phyloP scores from a whole-genome alignment of 2,797 vertebrate species.

The Mico argentatus region DNA sequence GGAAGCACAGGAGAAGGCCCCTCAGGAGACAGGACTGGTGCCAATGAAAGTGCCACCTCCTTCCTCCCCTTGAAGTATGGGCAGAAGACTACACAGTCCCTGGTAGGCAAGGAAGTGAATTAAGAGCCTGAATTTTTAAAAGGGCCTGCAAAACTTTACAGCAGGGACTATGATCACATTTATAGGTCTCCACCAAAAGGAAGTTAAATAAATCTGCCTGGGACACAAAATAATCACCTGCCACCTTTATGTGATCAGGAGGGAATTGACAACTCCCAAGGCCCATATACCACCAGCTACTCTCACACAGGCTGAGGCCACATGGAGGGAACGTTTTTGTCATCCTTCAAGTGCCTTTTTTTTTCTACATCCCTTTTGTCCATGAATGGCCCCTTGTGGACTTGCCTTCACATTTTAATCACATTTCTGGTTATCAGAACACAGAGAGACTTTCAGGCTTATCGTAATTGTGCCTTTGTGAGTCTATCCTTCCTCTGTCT shows the following conservation, averaged over 20 bases:
- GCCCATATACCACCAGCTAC: background rate
- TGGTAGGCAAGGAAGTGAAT: conserved; percentile 1
- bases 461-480: background rate
- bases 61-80: background rate
- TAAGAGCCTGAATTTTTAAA: conserved; percentile 46
- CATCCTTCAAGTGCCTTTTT: background rate
- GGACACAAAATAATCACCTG: conserved; percentile 51
- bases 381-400: background rate
- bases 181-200: conserved; percentile 47
- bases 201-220: conserved; percentile 60
- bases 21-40: too few relatives aligned
- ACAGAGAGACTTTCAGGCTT: background rate
- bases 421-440: background rate
- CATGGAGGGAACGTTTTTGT: too few relatives aligned
- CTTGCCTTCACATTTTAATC: background rate
- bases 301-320: background rate
- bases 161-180: conserved; percentile 41
- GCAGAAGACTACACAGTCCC: background rate
- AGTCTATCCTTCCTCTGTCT: background rate
- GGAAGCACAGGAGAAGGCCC: background rate
- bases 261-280: background rate
- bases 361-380: background rate
- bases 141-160: conserved; percentile 45
- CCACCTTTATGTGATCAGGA: background rate
- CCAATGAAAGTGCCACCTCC: background rate